These are phyloP conservation scores for Oryzaephilus surinamensis DNA, from an alignment of 1,140 invertebrate species.

Conservation along the genomic window DNA sequence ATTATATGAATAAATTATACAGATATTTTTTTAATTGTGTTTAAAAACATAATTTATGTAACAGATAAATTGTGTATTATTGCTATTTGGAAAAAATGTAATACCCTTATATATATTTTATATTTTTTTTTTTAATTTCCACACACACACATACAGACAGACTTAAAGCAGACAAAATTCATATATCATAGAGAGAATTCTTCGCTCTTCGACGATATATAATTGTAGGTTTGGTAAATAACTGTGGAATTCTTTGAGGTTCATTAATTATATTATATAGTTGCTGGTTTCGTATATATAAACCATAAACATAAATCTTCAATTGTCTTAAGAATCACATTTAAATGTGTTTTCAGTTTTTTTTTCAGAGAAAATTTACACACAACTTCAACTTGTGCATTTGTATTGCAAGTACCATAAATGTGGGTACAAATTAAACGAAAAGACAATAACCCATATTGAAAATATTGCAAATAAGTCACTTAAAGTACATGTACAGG, in stretches of 20 bases:
- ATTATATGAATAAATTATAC: neutral
- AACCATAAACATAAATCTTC: neutral
- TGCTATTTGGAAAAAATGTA: constrained; percentile 7
- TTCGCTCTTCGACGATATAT: constrained; percentile 12
- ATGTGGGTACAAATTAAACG: neutral
- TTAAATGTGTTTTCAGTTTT: no score
- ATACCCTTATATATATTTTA: neutral
- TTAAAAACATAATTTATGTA: no score
- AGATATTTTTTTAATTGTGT: neutral
- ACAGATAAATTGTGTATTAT: no score
- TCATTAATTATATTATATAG: constrained; percentile 16
- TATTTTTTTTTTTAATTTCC: no score
- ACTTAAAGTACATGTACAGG: no score
- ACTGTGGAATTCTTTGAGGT: constrained; percentile 12
- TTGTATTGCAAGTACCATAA: neutral
- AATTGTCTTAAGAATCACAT: neutral
- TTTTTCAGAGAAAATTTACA: neutral
- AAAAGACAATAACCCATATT: neutral
- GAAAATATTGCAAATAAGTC: no score
- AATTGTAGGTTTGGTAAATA: constrained; percentile 16
- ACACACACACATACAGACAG: neutral
- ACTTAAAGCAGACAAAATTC: constrained; percentile 10
- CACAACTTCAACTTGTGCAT: neutral
- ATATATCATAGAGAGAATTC: constrained; percentile 14
- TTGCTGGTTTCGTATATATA: constrained; percentile 2